Percentiles rank a stretch among this genome's conserved stretches.
Evolutionary conservation across 2,888 invertebrate species (phyloP).

Genomic region (Pantelozetes paolii): DNA sequence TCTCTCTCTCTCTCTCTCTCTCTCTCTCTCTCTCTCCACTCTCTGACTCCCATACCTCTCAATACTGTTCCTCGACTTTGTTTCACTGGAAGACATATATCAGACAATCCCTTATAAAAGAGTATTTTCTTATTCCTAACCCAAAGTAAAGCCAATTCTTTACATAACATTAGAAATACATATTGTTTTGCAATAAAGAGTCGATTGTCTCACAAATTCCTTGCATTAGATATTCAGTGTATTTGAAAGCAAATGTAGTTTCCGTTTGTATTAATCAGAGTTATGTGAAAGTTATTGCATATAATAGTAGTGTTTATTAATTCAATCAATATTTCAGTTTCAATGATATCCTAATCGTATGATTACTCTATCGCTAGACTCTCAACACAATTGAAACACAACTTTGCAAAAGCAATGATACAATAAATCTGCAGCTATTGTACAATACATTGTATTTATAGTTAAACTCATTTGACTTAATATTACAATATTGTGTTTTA

Average conservation of each 20-base stretch:
- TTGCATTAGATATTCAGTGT: no score
- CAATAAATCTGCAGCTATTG: no score
- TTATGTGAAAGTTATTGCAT: neutral
- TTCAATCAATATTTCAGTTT: neutral
- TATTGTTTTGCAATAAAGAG: neutral
- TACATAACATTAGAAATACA: constrained; percentile 13
- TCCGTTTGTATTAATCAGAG: constrained; percentile 9
- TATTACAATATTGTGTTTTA: no score
- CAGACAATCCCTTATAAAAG: neutral
- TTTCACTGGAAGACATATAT: neutral
- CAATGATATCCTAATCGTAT: neutral
- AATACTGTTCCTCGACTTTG: constrained; percentile 1
- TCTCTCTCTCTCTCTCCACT: no score
- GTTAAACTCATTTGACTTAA: no score
- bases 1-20: no score
- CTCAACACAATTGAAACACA: neutral
- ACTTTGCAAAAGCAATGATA: neutral
- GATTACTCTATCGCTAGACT: neutral
- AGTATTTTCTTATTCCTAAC: neutral
- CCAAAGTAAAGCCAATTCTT: neutral
- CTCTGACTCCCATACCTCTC: no score
- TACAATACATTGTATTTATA: no score
- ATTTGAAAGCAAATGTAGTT: neutral
- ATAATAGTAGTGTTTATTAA: neutral
- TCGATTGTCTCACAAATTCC: no score